phyloP scores from a whole-genome alignment of 2,113 vertebrate genomes.

The Lanius collurio region DNA sequence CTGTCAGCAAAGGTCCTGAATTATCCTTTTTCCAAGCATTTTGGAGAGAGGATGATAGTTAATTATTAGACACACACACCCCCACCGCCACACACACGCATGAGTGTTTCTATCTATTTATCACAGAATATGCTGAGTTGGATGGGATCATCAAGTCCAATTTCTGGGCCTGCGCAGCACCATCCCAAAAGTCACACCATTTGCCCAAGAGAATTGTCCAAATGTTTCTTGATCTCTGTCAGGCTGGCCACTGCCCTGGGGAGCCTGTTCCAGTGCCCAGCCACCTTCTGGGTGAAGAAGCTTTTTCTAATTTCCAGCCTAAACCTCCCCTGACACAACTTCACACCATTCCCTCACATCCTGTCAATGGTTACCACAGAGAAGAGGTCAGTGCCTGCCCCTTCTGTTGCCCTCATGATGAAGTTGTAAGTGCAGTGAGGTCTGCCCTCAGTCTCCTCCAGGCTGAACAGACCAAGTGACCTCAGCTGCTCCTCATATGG shows the following conservation, averaged over 20 bases:
- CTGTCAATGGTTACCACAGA: background rate
- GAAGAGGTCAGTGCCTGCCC: background rate
- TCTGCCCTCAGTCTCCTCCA: background rate
- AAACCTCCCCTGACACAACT: background rate
- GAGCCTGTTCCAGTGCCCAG: background rate
- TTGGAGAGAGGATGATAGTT: background rate
- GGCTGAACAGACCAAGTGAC: background rate
- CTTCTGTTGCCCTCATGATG: rapidly evolving
- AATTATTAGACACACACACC: background rate
- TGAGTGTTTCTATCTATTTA: background rate
- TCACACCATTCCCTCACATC: rapidly evolving
- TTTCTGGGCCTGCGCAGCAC: background rate
- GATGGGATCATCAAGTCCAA: background rate
- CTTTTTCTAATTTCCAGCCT: background rate
- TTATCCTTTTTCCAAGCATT: background rate
- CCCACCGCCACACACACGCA: rapidly evolving
- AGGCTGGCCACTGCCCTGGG: background rate
- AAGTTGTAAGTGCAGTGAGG: background rate
- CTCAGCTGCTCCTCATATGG: rapidly evolving
- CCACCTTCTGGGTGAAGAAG: background rate
- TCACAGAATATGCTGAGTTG: background rate
- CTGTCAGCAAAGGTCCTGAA: background rate
- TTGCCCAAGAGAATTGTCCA: background rate
- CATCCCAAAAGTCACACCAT: background rate
- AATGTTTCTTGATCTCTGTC: background rate